These are phyloP conservation scores for Liodrosophila aerea DNA, from an alignment of 2,888 invertebrate species.

Conservation along the genomic window DNA sequence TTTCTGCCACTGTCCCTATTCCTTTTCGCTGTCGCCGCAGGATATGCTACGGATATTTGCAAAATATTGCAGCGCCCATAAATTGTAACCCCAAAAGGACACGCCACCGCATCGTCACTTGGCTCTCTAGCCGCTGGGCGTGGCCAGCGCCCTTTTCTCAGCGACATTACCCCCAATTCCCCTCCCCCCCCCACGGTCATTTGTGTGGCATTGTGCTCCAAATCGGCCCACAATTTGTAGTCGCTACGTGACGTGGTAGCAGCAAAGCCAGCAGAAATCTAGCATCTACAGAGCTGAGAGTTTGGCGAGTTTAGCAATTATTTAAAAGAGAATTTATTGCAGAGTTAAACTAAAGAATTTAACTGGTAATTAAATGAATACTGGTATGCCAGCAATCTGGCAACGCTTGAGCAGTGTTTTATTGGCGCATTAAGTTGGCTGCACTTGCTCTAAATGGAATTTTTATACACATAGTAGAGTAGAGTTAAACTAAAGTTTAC, in stretches of 20 bases:
- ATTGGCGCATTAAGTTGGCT: slow-evolving; percentile 9
- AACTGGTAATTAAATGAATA: not conserved
- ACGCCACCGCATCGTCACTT: slow-evolving; percentile 44
- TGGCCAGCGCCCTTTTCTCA: slow-evolving; percentile 6
- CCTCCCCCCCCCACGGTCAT: no score
- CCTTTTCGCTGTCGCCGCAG: slow-evolving; percentile 57
- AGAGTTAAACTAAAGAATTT: slow-evolving; percentile 7
- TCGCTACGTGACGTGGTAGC: slow-evolving; percentile 63
- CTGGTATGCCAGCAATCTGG: not conserved
- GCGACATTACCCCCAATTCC: slow-evolving; percentile 24
- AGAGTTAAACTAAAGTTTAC: no score
- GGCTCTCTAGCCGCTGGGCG: slow-evolving; percentile 29
- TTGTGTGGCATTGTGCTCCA: slow-evolving; percentile 38
- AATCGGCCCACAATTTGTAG: slow-evolving; percentile 60
- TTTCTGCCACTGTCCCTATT: not conserved
- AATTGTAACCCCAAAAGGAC: slow-evolving; percentile 61
- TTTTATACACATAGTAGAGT: no score
- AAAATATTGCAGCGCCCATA: slow-evolving; percentile 76
- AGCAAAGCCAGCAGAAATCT: slow-evolving; percentile 11
- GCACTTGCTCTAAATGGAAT: not conserved
- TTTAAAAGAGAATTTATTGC: not conserved
- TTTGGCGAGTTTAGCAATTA: slow-evolving; percentile 4
- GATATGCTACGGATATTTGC: slow-evolving; percentile 75
- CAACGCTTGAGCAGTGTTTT: not conserved
- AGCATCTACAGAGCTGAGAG: slow-evolving; percentile 11